Base-by-base conservation (phyloP, 2,797 vertebrate species). In the Ctenopoma kingsleyae region DNA sequence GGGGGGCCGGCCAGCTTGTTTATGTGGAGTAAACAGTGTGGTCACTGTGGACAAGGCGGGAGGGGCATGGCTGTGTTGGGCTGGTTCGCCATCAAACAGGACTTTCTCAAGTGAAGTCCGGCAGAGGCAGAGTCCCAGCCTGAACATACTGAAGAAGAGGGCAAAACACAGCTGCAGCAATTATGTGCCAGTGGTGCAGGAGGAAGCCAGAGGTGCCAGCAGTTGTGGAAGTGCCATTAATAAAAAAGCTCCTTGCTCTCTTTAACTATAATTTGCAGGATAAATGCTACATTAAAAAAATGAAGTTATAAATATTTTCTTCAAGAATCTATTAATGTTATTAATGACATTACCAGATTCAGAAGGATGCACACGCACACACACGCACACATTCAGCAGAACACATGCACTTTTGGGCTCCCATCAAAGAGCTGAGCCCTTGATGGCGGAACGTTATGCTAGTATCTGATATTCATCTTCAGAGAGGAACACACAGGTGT, bases 11-110 rank as follows among this genome's bases (percentile, higher is more conserved):
- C 65, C 32, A 40, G 80, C 87, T 83, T 92, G 92, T 93, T 93
- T 92, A 91, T 87, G 86, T 67, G 86, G 83, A 84, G 92, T 90
- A 92, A 93, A 93, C 91, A 93, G 87, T 91, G 92, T 92, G 92
- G 92, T 93, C 82, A 64, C 81, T 91, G 90, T 91, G 88, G 90
- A 92, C 62, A 40, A 63, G 80, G 71, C 53, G 15, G 89, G 81
- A 86, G 90, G 86, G 88, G 85, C 67, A 23, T 1, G 12, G 67
- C 67, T 49, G 68, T 61, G 43, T 76, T 11, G 67, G 71, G 74
- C 81, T 47, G 76, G 53, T 69, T 56, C 78, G 79, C 74, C 82
- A 75, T 87, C 86, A 86, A 85, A 87, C 80, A 38, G 67, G 78
- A 85, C 80, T 85, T 85, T 86, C 78, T 81, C 58, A 49, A 77